Evolutionary conservation across 2,888 invertebrate genomes (phyloP).

Genomic region (Cheiracanthium punctorium): DNA sequence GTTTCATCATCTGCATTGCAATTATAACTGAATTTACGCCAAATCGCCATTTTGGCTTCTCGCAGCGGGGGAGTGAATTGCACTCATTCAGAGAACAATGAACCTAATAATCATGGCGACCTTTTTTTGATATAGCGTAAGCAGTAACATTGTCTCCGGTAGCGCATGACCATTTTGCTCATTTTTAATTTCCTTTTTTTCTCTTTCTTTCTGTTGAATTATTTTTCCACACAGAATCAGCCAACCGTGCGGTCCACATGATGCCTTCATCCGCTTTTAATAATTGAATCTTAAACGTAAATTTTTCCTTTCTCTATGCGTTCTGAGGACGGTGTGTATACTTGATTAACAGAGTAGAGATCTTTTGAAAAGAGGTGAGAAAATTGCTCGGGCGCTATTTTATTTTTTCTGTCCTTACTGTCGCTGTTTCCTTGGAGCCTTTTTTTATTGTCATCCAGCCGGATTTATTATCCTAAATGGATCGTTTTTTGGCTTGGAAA

Average conservation of each 20-base stretch:
- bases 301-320: background rate
- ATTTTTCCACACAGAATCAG: slow-evolving; percentile 26
- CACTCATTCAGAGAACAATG: slow-evolving; percentile 42
- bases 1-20: too few species aligned
- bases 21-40: background rate
- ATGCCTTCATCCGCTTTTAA: slow-evolving; percentile 66
- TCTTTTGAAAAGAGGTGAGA: background rate
- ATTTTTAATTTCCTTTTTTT: slow-evolving; percentile 50
- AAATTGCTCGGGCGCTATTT: background rate
- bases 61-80: slow-evolving; percentile 11
- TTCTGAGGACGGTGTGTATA: background rate
- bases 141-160: slow-evolving; percentile 57
- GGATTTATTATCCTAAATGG: background rate
- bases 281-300: slow-evolving; percentile 63
- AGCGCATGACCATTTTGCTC: slow-evolving; percentile 53
- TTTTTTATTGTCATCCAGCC: background rate
- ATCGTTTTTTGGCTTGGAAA: background rate
- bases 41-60: background rate
- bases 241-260: slow-evolving; percentile 48
- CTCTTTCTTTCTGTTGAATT: slow-evolving; percentile 3
- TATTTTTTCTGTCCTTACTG: background rate
- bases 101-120: slow-evolving; percentile 44
- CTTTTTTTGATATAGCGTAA: slow-evolving; percentile 28
- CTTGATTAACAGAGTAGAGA: slow-evolving; percentile 7
- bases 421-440: background rate